phyloP scores from a whole-genome alignment of 2,797 vertebrate genomes.

The Octomys mimax region DNA sequence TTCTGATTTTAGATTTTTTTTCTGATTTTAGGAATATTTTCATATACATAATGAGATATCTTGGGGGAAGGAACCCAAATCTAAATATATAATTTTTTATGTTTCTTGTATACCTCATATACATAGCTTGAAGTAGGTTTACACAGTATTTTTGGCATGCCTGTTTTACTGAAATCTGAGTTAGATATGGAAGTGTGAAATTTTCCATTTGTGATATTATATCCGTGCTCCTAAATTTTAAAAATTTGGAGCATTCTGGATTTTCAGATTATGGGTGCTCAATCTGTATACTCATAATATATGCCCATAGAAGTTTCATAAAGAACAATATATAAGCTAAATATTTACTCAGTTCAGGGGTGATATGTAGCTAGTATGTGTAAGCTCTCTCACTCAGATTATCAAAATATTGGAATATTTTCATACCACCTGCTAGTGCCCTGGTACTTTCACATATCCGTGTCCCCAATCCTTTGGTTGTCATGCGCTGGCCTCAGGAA shows the following conservation, averaged over 20 bases:
- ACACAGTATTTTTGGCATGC: neutral
- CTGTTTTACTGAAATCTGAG: neutral
- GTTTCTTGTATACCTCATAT: neutral
- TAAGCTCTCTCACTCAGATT: neutral
- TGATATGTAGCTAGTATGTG: neutral
- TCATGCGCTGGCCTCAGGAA: neutral
- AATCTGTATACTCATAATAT: neutral
- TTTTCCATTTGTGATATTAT: neutral
- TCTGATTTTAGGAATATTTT: neutral
- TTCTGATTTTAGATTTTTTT: neutral
- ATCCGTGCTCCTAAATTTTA: neutral
- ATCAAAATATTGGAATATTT: conserved; percentile 38
- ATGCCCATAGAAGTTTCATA: neutral
- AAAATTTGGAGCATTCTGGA: neutral
- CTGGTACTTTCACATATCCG: neutral
- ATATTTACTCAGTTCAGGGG: neutral
- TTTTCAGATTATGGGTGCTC: neutral
- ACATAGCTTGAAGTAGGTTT: neutral
- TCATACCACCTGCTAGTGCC: neutral
- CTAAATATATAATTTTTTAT: neutral
- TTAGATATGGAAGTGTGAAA: neutral
- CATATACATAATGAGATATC: neutral
- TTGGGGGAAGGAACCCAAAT: neutral
- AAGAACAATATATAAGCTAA: neutral
- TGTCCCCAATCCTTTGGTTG: neutral